Evolutionary conservation across 2,797 vertebrate species (phyloP), one percentile per base, ranked within the genome.

Genomic region (Sebastes minor): DNA sequence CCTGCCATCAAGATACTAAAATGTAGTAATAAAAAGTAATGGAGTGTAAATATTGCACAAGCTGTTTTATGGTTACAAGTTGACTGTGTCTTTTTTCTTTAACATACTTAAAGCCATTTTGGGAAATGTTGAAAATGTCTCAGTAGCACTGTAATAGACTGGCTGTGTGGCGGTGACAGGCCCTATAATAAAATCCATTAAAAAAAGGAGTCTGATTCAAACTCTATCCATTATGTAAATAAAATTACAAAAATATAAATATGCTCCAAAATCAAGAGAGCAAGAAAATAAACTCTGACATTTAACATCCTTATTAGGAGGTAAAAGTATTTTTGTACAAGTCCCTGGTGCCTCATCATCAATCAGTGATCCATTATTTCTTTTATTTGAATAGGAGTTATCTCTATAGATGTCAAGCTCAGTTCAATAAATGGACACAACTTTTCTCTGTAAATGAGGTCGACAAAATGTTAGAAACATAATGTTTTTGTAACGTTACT

Each of bases 201-300:
- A 67, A 52, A 71, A 57, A 28, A n/a, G 16, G 27, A 73, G 55
- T 27, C n/a, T 0, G 11, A 55, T 72, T 57, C 30, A 72, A 70
- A 76, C 52, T 72, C 57, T 13, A 25, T 30, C 30, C 11, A 27
- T 71, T 22, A 7, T 42, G 81, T 81, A 89, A 89, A 89, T 85
- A 85, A 69, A 52, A 75, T 13, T 22, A 79, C 28, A 83, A 66
- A 74, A 78, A 78, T 62, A 74, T 49, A 80, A 38, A 78, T 65
- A 84, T 73, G 80, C 71, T 82, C 62, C 69, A 76, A 74, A 81
- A 70, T 75, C 56, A 56, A 38, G 35, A 77, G 69, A 91, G 73
- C 86, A 86, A 87, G 73, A 92, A 93, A 94, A 92, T 91, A 90
- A 88, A 90, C 84, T 92, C 88, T 86, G 88, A 79, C 76, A 86